These are phyloP conservation scores for Listronotus bonariensis DNA, from an alignment of 1,140 invertebrate species.

Conservation along the genomic window DNA sequence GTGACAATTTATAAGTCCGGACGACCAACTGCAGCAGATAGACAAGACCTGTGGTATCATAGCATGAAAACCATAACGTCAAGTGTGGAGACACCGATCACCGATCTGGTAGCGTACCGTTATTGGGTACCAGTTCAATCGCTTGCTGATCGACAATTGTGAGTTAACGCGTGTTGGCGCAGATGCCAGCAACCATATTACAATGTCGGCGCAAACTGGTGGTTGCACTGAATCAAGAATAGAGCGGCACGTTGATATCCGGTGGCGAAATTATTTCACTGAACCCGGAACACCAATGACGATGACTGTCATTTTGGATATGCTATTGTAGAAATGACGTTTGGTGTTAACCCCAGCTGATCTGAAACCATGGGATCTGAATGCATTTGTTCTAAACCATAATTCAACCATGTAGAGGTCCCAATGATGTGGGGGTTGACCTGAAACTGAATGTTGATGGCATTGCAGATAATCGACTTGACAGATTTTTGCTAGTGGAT, in stretches of 20 bases:
- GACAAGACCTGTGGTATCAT: constrained; percentile 73
- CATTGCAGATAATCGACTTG: too few relatives aligned
- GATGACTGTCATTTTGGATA: constrained; percentile 75
- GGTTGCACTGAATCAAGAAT: constrained; percentile 80
- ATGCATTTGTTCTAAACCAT: constrained; percentile 80
- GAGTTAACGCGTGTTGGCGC: too few relatives aligned
- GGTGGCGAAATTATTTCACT: too few relatives aligned
- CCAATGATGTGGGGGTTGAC: constrained; percentile 75
- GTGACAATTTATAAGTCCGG: too few relatives aligned
- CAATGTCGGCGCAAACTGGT: too few relatives aligned
- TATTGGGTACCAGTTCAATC: too few relatives aligned
- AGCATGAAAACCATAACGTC: constrained; percentile 62
- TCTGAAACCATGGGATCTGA: constrained; percentile 72
- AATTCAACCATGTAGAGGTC: constrained; percentile 81
- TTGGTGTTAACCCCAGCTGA: constrained; percentile 80
- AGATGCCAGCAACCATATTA: too few relatives aligned
- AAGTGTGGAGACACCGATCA: too few relatives aligned
- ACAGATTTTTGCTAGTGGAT: too few relatives aligned
- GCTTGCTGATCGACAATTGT: constrained; percentile 78
- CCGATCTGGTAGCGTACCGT: too few relatives aligned
- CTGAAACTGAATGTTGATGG: constrained; percentile 72
- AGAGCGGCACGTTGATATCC: too few relatives aligned
- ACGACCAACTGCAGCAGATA: too few relatives aligned
- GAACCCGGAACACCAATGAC: constrained; percentile 73
- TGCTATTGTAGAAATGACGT: constrained; percentile 74